These are phyloP conservation scores for Hippocampus kuda DNA, from an alignment of 2,797 vertebrate genomes.

Conservation along the genomic window DNA sequence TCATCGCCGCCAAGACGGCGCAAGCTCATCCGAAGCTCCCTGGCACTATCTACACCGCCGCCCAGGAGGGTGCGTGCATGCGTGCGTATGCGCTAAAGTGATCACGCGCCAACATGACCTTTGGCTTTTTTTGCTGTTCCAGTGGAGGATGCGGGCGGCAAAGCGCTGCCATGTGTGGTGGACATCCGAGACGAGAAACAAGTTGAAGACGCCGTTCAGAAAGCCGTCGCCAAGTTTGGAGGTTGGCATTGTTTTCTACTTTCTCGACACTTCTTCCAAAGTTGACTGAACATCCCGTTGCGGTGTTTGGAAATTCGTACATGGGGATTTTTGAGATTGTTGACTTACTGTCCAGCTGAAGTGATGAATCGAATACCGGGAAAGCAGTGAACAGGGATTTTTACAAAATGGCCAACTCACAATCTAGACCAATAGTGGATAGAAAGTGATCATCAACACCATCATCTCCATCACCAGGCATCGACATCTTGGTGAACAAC, in stretches of 20 bases:
- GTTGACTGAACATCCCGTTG: no score
- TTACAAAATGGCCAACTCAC: not conserved
- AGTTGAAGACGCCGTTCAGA: constrained; percentile 73
- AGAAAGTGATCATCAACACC: constrained; percentile 11
- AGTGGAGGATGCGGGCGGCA: constrained; percentile 89
- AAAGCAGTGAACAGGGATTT: no score
- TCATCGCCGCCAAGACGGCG: constrained; percentile 88
- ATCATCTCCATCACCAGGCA: constrained; percentile 66
- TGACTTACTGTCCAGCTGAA: no score
- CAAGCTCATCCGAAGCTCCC: constrained; percentile 81
- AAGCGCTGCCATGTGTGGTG: constrained; percentile 81
- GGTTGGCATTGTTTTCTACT: constrained; percentile 55
- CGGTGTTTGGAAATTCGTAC: no score
- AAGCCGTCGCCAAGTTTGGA: constrained; percentile 84
- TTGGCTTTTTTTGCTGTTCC: constrained; percentile 5
- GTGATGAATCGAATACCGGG: no score
- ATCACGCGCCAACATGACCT: not conserved
- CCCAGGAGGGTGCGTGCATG: constrained; percentile 76
- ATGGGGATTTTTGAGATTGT: no score
- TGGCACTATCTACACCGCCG: constrained; percentile 88
- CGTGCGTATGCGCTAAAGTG: not conserved
- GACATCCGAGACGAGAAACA: constrained; percentile 90
- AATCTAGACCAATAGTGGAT: no score
- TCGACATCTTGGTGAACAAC: constrained; percentile 96
- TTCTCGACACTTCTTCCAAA: not conserved